phyloP scores from a whole-genome alignment of 2,888 invertebrate genomes.

The Trichacis sp. region DNA sequence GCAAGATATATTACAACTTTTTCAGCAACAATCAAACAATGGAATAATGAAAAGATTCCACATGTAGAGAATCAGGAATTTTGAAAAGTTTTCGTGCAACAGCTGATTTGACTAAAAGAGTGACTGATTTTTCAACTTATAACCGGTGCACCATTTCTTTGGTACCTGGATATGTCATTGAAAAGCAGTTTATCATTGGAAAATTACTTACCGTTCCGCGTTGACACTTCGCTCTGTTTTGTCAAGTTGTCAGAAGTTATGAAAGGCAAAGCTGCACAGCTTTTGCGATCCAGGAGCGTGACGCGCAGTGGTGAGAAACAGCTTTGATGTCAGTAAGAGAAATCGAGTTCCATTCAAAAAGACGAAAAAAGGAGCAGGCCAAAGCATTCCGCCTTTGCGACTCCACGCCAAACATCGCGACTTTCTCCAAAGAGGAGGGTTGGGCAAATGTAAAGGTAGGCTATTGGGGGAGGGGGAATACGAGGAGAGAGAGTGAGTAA shows the following conservation, averaged over 20 bases:
- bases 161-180: too few species aligned
- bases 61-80: too few species aligned
- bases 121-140: too few species aligned
- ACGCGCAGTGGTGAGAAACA: slow-evolving; percentile 11
- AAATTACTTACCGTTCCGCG: slow-evolving; percentile 6
- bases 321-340: slow-evolving; percentile 26
- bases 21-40: too few species aligned
- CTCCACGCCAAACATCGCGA: slow-evolving; percentile 8
- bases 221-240: slow-evolving; percentile 7
- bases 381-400: slow-evolving; percentile 23
- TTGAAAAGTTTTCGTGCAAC: too few species aligned
- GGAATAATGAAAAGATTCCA: too few species aligned
- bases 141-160: too few species aligned
- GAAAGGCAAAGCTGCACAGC: slow-evolving; percentile 9
- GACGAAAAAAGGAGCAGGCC: slow-evolving; percentile 15
- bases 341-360: slow-evolving; percentile 24
- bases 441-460: background rate
- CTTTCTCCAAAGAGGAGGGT: background rate
- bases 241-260: slow-evolving; percentile 14
- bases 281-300: slow-evolving; percentile 15
- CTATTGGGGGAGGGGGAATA: background rate
- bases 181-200: background rate
- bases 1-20: too few species aligned
- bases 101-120: too few species aligned
- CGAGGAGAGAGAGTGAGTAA: slow-evolving; percentile 14